These are phyloP conservation scores for Muscicapa adusta DNA, from an alignment of 2,113 vertebrate species.

Conservation along the genomic window DNA sequence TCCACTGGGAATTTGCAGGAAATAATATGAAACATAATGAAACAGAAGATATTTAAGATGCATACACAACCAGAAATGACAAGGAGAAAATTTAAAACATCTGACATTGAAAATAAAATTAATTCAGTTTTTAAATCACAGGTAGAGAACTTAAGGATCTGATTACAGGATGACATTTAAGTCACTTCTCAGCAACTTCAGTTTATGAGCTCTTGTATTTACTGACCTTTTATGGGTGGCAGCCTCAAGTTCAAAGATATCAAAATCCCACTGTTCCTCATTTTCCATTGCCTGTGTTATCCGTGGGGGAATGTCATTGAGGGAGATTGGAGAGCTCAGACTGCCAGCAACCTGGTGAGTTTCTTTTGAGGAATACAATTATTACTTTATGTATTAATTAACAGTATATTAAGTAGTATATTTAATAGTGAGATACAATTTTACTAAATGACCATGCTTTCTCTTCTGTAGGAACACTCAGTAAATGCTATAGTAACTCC, in stretches of 20 bases:
- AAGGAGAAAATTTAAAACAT: neutral
- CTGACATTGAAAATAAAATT: neutral
- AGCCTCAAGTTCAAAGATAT: conserved; percentile 92
- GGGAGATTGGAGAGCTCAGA: conserved; percentile 77
- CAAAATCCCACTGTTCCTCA: conserved; percentile 93
- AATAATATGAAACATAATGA: neutral
- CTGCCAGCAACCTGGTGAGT: conserved; percentile 80
- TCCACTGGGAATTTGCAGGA: neutral
- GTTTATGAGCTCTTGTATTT: neutral
- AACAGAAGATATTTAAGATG: neutral
- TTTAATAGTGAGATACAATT: neutral
- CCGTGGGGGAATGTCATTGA: conserved; percentile 86
- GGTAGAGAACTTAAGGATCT: neutral
- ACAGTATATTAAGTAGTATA: neutral
- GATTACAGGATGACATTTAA: conserved; percentile 17
- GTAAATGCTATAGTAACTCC: neutral
- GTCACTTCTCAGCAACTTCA: neutral
- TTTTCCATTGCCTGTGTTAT: conserved; percentile 92
- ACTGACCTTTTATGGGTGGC: conserved; percentile 90
- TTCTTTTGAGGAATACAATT: conserved; percentile 65
- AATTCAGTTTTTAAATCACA: neutral
- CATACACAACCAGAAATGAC: neutral
- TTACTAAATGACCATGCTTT: neutral
- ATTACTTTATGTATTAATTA: neutral
- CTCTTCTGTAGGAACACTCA: neutral